A percentile compares a stretch with the other conserved stretches of the same genome.
Evolutionary conservation across 2,797 vertebrate genomes (phyloP).

Genomic region (Paramormyrops hopkinsi): DNA sequence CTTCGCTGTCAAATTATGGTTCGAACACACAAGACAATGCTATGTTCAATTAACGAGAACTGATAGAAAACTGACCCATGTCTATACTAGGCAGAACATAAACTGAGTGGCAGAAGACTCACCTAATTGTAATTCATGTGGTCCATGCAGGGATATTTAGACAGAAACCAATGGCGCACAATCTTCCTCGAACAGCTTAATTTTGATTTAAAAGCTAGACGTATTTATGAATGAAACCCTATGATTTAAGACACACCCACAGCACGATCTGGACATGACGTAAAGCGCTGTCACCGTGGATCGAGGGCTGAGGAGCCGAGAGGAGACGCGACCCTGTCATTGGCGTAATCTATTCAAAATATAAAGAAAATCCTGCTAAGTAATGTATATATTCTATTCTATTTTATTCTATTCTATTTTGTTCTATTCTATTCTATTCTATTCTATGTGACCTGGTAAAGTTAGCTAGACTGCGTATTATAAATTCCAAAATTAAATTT

Average conservation of each 20-base stretch:
- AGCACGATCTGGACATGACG: constrained; percentile 59
- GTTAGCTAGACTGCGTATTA: not conserved
- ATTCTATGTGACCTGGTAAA: not conserved
- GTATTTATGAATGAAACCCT: constrained; percentile 87
- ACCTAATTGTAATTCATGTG: constrained; percentile 54
- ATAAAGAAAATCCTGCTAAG: not conserved
- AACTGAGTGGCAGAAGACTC: constrained; percentile 40
- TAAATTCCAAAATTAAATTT: not conserved
- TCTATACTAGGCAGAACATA: constrained; percentile 25
- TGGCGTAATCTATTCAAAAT: not conserved
- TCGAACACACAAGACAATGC: constrained; percentile 4
- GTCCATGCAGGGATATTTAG: constrained; percentile 51
- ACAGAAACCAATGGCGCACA: constrained; percentile 36
- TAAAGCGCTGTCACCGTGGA: constrained; percentile 15
- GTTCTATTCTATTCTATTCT: not conserved
- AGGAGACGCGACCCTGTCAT: not conserved
- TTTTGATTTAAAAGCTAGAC: constrained; percentile 59
- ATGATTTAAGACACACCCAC: constrained; percentile 64
- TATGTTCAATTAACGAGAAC: constrained; percentile 10
- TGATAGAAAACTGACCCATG: constrained; percentile 38
- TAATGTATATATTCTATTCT: not conserved
- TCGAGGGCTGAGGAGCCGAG: not conserved
- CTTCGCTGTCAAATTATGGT: constrained; percentile 1
- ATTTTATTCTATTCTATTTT: not conserved
- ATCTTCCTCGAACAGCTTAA: constrained; percentile 54